Conservation (phyloP, 2,113 vertebrate species). For the Echinops telfairi region DNA sequence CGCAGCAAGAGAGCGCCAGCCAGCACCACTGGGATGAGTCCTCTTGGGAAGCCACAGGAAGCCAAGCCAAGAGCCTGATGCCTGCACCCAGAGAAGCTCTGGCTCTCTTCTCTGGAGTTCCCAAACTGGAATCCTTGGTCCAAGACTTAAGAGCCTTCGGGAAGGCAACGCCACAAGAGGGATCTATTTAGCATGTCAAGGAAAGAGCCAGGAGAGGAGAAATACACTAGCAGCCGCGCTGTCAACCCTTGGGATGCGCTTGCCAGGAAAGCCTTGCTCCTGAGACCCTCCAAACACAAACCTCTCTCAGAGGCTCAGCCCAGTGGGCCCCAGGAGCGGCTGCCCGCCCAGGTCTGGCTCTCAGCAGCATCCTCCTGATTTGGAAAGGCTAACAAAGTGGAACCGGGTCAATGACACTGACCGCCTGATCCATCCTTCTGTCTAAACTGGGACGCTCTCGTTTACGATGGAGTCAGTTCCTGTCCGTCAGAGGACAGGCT, state of each 20-base stretch:
- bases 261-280: constrained; percentile 52
- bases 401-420: constrained; percentile 82
- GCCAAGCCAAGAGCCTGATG: too few relatives aligned
- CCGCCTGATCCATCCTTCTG: constrained; percentile 80
- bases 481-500: constrained; percentile 71
- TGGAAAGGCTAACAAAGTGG: constrained; percentile 82
- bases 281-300: constrained; percentile 52
- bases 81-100: background rate
- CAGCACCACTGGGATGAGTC: too few relatives aligned
- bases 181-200: constrained; percentile 76
- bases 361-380: constrained; percentile 81
- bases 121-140: constrained; percentile 61
- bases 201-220: constrained; percentile 73
- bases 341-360: constrained; percentile 68
- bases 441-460: constrained; percentile 74
- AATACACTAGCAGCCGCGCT: constrained; percentile 54
- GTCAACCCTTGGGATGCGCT: constrained; percentile 59
- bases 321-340: constrained; percentile 62
- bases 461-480: constrained; percentile 80
- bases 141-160: constrained; percentile 74
- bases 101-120: constrained; percentile 27
- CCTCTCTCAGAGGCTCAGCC: constrained; percentile 47
- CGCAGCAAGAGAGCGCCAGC: too few relatives aligned
- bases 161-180: constrained; percentile 64
- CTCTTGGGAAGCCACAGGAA: too few relatives aligned